These are phyloP conservation scores for Gallinago undulata DNA, from an alignment of 2,113 vertebrate genomes.

Conservation along the genomic window DNA sequence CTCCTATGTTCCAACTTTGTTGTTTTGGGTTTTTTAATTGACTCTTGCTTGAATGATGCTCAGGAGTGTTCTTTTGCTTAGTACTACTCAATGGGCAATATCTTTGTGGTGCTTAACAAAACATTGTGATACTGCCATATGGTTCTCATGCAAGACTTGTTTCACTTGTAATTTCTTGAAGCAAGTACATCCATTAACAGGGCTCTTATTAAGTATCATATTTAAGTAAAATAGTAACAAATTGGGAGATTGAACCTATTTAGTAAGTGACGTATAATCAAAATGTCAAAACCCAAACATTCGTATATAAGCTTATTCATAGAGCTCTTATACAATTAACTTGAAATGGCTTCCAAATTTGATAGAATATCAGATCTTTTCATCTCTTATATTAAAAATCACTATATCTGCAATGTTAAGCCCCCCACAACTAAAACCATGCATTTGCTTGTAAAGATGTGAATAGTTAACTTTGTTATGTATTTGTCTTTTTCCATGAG, in stretches of 20 bases:
- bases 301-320: background rate
- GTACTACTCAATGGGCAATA: background rate
- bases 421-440: background rate
- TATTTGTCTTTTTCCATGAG: background rate
- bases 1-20: too few species aligned
- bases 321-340: background rate
- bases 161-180: background rate
- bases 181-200: background rate
- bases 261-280: background rate
- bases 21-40: background rate
- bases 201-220: background rate
- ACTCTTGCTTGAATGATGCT: background rate
- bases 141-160: background rate
- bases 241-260: background rate
- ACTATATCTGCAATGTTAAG: accelerated
- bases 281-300: background rate
- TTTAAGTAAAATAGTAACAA: background rate
- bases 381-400: background rate
- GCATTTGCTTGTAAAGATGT: background rate
- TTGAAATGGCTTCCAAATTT: background rate
- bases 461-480: background rate
- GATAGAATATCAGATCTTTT: background rate
- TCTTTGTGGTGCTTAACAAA: background rate
- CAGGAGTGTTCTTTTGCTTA: background rate
- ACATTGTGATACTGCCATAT: background rate